Evolutionary conservation across 2,797 vertebrate genomes (phyloP).

Genomic region (Pseudopleuronectes americanus): DNA sequence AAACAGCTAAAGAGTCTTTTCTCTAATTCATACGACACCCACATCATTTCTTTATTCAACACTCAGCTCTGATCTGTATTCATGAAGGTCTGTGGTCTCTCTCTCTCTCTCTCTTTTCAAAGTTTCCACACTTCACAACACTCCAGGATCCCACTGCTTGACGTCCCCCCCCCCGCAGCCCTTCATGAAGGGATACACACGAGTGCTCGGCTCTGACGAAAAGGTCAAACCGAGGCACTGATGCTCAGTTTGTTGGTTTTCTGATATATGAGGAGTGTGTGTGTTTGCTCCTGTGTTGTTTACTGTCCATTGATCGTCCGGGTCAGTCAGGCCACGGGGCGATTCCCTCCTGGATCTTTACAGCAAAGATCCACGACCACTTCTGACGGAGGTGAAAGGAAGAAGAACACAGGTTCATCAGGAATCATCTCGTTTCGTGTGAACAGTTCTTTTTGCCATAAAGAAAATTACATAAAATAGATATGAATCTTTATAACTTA

Average conservation of each 20-base stretch:
- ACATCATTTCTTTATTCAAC: slow-evolving; percentile 6
- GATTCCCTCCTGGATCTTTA: neutral
- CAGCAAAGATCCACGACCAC: neutral
- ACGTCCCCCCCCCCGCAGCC: neutral
- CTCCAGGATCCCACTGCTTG: neutral
- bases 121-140: slow-evolving; percentile 13
- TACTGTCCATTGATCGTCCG: neutral
- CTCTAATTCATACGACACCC: neutral
- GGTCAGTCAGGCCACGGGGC: neutral
- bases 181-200: slow-evolving; percentile 33
- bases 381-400: neutral
- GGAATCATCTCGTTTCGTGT: no score
- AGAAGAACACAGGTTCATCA: neutral
- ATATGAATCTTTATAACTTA: no score
- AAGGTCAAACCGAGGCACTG: slow-evolving; percentile 24
- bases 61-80: neutral
- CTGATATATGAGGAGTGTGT: slow-evolving; percentile 1
- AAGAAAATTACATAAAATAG: no score
- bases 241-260: slow-evolving; percentile 19
- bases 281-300: neutral
- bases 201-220: slow-evolving; percentile 19
- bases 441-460: neutral
- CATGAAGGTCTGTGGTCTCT: neutral
- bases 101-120: neutral
- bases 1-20: neutral